phyloP scores from a whole-genome alignment of 1,140 invertebrate species.

The Andricus grossulariae region DNA sequence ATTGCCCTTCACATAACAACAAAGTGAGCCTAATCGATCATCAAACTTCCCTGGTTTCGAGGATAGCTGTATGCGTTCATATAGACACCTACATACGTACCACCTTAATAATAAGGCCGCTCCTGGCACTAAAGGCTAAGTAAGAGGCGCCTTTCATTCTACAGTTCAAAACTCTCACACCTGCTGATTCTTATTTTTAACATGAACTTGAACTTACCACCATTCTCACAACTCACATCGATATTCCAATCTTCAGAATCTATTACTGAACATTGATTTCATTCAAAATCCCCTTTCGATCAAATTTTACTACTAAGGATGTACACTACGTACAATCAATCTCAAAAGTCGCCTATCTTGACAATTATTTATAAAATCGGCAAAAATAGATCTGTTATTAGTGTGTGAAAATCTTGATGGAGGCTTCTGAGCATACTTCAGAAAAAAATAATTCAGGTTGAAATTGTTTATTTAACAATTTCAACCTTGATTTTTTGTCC shows the following conservation, averaged over 20 bases:
- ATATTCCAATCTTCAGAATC: neutral
- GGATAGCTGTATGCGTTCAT: conserved; percentile 10
- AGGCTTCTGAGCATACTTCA: too few species aligned
- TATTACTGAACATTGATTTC: too few species aligned
- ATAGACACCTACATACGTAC: neutral
- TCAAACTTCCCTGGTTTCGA: conserved; percentile 18
- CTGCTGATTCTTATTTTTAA: neutral
- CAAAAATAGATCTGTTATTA: too few species aligned
- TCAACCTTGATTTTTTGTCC: too few species aligned
- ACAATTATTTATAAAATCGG: too few species aligned
- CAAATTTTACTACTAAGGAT: too few species aligned
- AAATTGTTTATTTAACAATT: too few species aligned
- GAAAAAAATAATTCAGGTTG: too few species aligned
- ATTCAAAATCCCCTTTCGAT: too few species aligned
- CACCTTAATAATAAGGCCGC: conserved; percentile 8
- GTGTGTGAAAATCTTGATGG: too few species aligned
- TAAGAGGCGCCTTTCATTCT: conserved; percentile 1
- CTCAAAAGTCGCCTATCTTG: too few species aligned
- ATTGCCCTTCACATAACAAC: conserved; percentile 15
- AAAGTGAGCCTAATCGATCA: conserved; percentile 28
- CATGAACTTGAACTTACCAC: neutral
- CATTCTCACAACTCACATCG: neutral
- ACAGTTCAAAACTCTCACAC: neutral
- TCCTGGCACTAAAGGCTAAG: conserved; percentile 12
- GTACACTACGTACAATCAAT: too few species aligned